These are phyloP conservation scores for Drosophila arawakana DNA, from an alignment of 1,140 invertebrate genomes.

Conservation along the genomic window DNA sequence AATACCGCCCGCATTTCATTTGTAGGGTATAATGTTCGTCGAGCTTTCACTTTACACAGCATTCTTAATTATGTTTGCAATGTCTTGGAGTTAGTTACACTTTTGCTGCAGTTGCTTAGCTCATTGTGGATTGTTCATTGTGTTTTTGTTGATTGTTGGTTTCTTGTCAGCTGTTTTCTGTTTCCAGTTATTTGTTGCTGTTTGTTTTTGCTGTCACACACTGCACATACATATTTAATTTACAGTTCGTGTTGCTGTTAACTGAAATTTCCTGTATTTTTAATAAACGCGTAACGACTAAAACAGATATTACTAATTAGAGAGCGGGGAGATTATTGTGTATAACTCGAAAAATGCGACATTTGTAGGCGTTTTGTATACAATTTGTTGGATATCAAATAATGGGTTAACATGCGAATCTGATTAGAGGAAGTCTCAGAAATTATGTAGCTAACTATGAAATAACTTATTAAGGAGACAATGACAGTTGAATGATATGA, in stretches of 20 bases:
- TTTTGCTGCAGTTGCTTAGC: conserved; percentile 24
- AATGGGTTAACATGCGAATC: conserved; percentile 1
- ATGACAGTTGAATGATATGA: no score
- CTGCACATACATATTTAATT: conserved; percentile 37
- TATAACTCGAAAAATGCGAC: neutral
- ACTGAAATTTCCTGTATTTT: conserved; percentile 45
- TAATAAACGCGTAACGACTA: conserved; percentile 38
- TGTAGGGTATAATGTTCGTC: conserved; percentile 19
- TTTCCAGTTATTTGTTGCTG: conserved; percentile 6
- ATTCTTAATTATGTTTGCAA: conserved; percentile 35
- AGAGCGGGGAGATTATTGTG: neutral
- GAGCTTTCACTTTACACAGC: neutral
- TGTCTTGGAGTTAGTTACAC: conserved; percentile 20
- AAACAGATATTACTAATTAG: conserved; percentile 35
- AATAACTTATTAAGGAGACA: no score
- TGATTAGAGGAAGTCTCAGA: neutral
- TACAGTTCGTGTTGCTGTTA: conserved; percentile 31
- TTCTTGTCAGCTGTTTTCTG: conserved; percentile 8
- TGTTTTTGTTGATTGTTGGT: conserved; percentile 23
- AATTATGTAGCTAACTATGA: no score
- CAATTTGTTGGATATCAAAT: conserved; percentile 20
- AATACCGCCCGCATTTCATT: neutral
- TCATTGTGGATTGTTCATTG: conserved; percentile 32
- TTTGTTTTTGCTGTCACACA: conserved; percentile 11
- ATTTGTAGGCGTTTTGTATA: conserved; percentile 43